Conservation (phyloP, 2,888 invertebrate genomes). For the Trilocha varians region DNA sequence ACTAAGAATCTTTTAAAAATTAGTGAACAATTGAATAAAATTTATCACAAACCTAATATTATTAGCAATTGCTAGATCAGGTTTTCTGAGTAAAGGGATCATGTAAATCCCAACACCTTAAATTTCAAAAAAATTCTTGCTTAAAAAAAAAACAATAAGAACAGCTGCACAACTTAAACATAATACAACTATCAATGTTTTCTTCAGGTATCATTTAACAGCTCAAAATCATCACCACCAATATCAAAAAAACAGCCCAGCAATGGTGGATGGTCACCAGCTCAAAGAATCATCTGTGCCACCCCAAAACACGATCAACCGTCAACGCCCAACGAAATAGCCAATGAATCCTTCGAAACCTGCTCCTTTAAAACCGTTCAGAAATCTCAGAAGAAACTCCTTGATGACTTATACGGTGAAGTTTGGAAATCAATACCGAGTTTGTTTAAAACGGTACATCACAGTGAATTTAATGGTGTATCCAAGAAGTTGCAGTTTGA, state of each 20-base stretch:
- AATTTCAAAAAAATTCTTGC: too few relatives aligned
- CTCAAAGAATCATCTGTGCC: slow-evolving; percentile 51
- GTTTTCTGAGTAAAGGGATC: too few relatives aligned
- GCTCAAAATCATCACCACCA: slow-evolving; percentile 28
- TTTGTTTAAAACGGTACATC: slow-evolving; percentile 44
- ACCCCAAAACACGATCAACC: slow-evolving; percentile 45
- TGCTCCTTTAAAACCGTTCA: slow-evolving; percentile 56
- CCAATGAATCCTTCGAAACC: slow-evolving; percentile 51
- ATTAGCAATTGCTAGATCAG: too few relatives aligned
- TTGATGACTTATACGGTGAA: slow-evolving; percentile 70
- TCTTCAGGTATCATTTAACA: slow-evolving; percentile 50
- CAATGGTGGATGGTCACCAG: slow-evolving; percentile 55
- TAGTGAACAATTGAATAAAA: too few relatives aligned
- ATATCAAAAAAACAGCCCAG: slow-evolving; percentile 34
- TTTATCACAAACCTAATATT: too few relatives aligned
- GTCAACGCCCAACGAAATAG: slow-evolving; percentile 47
- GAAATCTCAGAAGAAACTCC: slow-evolving; percentile 51
- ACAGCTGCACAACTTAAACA: background rate
- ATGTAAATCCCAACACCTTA: too few relatives aligned
- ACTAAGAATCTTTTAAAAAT: too few relatives aligned
- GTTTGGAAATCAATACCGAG: slow-evolving; percentile 67
- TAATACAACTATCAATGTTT: background rate
- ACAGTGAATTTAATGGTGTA: slow-evolving; percentile 35
- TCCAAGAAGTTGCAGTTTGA: slow-evolving; percentile 50
- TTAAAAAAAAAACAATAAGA: too few relatives aligned